Conservation (phyloP, 2,113 vertebrate species). For the Actenoides hombroni region DNA sequence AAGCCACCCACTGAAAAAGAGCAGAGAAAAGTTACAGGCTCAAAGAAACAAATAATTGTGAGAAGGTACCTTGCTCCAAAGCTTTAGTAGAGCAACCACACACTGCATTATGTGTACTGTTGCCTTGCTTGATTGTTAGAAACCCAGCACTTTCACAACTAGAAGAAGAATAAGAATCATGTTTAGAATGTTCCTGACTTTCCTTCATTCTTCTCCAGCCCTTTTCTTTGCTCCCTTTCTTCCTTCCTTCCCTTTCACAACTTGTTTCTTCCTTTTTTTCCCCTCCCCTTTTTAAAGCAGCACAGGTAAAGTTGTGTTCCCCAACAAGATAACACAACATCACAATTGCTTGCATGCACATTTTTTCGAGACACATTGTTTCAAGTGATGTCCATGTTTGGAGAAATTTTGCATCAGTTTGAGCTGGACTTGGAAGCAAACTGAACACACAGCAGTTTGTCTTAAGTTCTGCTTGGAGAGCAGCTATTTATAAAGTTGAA, state of each 20-base stretch:
- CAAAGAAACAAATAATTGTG: neutral
- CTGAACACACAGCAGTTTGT: neutral
- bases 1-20: neutral
- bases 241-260: neutral
- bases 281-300: neutral
- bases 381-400: neutral
- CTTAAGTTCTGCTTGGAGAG: neutral
- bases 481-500: neutral
- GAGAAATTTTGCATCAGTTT: neutral
- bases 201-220: neutral
- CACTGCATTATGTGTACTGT: constrained; percentile 52
- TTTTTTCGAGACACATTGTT: neutral
- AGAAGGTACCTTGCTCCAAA: neutral
- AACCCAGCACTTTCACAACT: constrained; percentile 62
- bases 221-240: neutral
- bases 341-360: neutral
- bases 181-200: neutral
- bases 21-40: neutral
- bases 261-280: neutral
- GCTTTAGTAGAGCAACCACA: neutral
- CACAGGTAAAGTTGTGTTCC: neutral
- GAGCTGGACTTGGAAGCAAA: neutral
- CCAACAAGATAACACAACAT: neutral
- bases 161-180: neutral
- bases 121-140: constrained; percentile 42